Base-by-base conservation (phyloP, 2,888 invertebrate genomes). In the Endotricha flammealis region DNA sequence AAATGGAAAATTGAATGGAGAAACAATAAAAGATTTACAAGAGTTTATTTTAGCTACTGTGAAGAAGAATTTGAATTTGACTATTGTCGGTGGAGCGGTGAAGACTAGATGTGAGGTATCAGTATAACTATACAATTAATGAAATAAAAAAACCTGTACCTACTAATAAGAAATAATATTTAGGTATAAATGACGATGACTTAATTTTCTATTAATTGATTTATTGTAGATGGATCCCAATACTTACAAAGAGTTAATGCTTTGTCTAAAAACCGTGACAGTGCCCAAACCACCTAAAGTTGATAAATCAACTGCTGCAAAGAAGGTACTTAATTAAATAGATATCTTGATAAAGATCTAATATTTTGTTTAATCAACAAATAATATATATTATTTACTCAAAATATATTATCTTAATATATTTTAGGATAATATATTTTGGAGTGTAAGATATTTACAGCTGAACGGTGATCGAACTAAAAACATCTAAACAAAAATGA, bases 31-130 rank as follows among this genome's bases (percentile, higher is more conserved):
- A 32, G 50, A 71, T 4, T 38, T 86, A 8, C 77, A 83, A 39
- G 64, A 76, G 0, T 86, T 82, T 39, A 62, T 86, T 32, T 46
- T 85, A 39, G 60, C 50, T 7, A 65, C 65, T 0, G 64, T 83
- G 0, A 82, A 71, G 44, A 75, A 72, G 46, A 76, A 85, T 58
- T 68, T 85, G 45, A 77, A 78, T 51, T 57, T 79, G 40, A 81
- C 82, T 0, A 77, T 86, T 12, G 59, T 85, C 23, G 85, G 83
- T 27, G 86, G 85, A 17, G 85, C 86, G 32, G 74, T 81, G 1
- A 86, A 85, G 45, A 86, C 86, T 1, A 67, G 85, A 41, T 86
- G 86, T 46, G 85, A 86, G 68, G 85, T 81, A 49, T n/a, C n/a
- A n/a, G n/a, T n/a, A n/a, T n/a, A n/a, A n/a, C n/a, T n/a, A n/a